Evolutionary conservation across 2,888 invertebrate species (phyloP).

Genomic region (Gryllus longicercus): DNA sequence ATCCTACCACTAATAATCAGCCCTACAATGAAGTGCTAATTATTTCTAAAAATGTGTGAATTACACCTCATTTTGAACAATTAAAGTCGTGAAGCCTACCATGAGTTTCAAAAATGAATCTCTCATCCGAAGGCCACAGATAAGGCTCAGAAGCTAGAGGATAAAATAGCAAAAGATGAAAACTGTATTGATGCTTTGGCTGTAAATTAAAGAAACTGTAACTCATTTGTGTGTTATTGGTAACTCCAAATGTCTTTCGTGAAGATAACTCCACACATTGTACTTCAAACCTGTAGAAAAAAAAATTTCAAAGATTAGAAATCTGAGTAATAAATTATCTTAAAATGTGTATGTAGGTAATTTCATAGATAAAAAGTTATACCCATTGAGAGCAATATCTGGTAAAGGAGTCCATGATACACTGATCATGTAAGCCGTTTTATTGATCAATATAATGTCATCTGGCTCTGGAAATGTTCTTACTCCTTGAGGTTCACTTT

Average conservation of each 20-base stretch:
- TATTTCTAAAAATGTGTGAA: no score
- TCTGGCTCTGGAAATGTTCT: constrained; percentile 70
- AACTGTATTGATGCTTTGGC: constrained; percentile 75
- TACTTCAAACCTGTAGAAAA: constrained; percentile 11
- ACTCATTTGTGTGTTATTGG: neutral
- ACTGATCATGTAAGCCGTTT: constrained; percentile 59
- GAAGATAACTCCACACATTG: constrained; percentile 1
- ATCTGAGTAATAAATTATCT: no score
- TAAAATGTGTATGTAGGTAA: neutral
- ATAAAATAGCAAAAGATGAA: constrained; percentile 65
- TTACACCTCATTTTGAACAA: no score
- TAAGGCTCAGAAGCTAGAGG: constrained; percentile 56
- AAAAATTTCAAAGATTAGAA: neutral
- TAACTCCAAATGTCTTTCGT: neutral
- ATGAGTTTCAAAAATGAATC: constrained; percentile 71
- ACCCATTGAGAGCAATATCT: constrained; percentile 48
- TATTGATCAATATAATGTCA: constrained; percentile 56
- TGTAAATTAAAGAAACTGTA: constrained; percentile 48
- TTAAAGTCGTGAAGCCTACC: constrained; percentile 51
- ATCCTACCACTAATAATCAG: no score
- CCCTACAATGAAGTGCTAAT: no score
- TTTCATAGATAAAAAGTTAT: constrained; percentile 36
- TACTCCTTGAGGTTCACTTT: constrained; percentile 59
- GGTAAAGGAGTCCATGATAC: constrained; percentile 65
- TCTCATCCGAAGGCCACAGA: constrained; percentile 68